These are phyloP conservation scores for Rhinoderma darwinii DNA, from an alignment of 2,113 vertebrate genomes.

Conservation along the genomic window DNA sequence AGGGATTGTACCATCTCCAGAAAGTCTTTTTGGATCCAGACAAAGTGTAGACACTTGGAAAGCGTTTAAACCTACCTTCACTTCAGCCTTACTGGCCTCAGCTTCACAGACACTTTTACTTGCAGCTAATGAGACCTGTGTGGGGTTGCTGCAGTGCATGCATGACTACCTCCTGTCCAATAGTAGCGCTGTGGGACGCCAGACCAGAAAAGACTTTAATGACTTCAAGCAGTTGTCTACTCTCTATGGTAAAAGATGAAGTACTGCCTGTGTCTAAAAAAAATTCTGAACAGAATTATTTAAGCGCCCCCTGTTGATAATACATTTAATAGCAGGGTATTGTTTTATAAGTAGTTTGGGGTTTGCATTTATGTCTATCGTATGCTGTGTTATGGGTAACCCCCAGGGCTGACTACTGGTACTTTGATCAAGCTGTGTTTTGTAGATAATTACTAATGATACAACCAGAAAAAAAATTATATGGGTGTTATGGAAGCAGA, in stretches of 20 bases:
- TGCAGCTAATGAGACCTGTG: constrained; percentile 67
- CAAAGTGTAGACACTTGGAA: constrained; percentile 56
- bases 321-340: too few species aligned
- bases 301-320: too few species aligned
- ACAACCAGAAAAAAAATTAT: too few species aligned
- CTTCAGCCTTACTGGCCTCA: constrained; percentile 64
- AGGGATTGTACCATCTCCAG: constrained; percentile 80
- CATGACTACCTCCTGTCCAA: constrained; percentile 72
- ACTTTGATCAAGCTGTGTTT: too few species aligned
- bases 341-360: too few species aligned
- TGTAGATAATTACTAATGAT: too few species aligned
- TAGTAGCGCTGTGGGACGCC: constrained; percentile 67
- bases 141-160: constrained; percentile 69
- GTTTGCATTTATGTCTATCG: too few species aligned
- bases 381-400: too few species aligned
- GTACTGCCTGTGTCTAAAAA: neutral
- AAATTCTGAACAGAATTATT: too few species aligned
- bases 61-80: constrained; percentile 61
- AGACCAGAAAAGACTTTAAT: constrained; percentile 66
- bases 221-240: constrained; percentile 62
- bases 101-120: constrained; percentile 64
- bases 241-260: constrained; percentile 68
- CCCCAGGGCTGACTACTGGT: too few species aligned
- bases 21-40: constrained; percentile 73
- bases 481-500: too few species aligned